Percentiles rank a stretch among this genome's conserved stretches.
Conservation (phyloP, 2,797 vertebrate genomes). For the Podarcis siculus region DNA sequence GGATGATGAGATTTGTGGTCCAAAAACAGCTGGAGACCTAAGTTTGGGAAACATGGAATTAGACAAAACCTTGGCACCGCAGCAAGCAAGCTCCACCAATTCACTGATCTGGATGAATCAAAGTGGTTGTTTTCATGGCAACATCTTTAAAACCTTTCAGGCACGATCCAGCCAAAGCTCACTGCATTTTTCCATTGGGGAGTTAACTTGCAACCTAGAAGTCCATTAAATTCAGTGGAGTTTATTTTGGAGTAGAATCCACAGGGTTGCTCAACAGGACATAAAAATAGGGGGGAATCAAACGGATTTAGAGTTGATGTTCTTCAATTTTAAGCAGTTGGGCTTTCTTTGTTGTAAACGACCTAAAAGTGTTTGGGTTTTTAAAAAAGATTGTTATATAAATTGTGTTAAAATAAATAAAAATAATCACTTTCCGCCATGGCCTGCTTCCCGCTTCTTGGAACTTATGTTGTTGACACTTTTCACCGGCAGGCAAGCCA, state of each 20-base stretch:
- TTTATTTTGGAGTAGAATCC: background rate
- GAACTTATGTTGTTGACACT: background rate
- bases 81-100: background rate
- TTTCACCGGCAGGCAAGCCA: slow-evolving; percentile 67
- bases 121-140: too few species aligned
- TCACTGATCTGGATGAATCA: background rate
- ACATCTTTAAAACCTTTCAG: background rate
- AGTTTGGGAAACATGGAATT: too few species aligned
- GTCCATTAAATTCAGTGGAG: background rate
- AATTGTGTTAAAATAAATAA: background rate
- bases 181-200: too few species aligned
- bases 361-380: too few species aligned
- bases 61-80: too few species aligned
- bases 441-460: too few species aligned
- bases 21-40: too few species aligned
- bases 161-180: background rate
- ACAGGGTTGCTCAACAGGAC: too few species aligned
- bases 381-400: too few species aligned
- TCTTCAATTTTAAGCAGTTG: background rate
- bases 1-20: too few species aligned
- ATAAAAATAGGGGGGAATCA: background rate
- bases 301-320: background rate
- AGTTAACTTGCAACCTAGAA: background rate
- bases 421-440: background rate
- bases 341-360: background rate